Evolutionary conservation across 64 coral and sea anemone species (phyloP), one percentile per base, ranked within the genome.

Genomic region (Stichodactyla helianthus): DNA sequence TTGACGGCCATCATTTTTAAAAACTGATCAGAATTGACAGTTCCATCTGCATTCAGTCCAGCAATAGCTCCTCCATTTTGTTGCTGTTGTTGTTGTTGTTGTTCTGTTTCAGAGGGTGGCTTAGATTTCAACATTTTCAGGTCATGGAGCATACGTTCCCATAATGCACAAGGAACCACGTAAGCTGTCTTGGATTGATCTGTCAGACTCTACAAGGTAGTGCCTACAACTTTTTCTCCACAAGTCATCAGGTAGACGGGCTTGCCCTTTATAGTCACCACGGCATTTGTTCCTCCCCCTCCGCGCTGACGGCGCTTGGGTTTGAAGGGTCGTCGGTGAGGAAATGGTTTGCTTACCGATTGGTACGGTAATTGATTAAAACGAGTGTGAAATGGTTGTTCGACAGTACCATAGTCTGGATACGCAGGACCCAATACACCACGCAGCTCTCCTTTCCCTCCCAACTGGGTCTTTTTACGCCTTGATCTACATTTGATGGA

Each of bases 401-500:
- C 68, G 5, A 74, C 68, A 28, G 68, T 25, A 31, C 68, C 68
- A 74, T 74, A 74, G 68, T 74, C 25, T 28, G 68, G 25, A n/a
- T n/a, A n/a, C n/a, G n/a, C n/a, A n/a, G n/a, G n/a, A 74, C 68
- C 68, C 26, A 74, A 74, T 2, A 74, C 68, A 12, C 68, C 68
- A 0, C 68, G 68, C 6, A 74, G n/a, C 25, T 74, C 68, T 74
- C 9, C 16, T 74, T 28, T 74, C 16, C 68, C 26, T 74, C 68
- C 68, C 68, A 74, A 74, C 68, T 74, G 68, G 16, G 68, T 74
- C n/a, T 74, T 74, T 74, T 74, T 74, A 18, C 68, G 26, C 12
- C 68, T 74, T 74, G 68, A 74, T 74, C 68, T 74, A 74, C 68
- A 25, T 74, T 74, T 74, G 68, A 74, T 74, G 16, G 68, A 74